These are phyloP conservation scores for Mycetomoellerius zeteki DNA, from an alignment of 1,140 invertebrate species.

Conservation along the genomic window DNA sequence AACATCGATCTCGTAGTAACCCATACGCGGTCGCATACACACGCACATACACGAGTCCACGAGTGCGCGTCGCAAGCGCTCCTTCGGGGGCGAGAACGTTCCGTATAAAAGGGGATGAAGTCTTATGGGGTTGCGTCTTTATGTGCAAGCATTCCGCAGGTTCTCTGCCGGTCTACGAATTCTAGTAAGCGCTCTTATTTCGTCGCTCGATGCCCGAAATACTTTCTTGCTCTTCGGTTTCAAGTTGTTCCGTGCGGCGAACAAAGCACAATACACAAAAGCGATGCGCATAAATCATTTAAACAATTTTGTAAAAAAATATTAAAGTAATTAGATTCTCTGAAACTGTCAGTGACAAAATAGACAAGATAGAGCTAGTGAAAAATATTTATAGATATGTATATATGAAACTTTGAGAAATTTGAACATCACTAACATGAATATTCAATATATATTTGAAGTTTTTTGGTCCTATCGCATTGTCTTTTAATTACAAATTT, in stretches of 20 bases:
- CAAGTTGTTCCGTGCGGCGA: conserved; percentile 16
- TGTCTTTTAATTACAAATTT: neutral
- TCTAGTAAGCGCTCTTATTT: conserved; percentile 72
- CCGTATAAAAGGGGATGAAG: conserved; percentile 83
- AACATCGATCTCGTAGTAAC: conserved; percentile 73
- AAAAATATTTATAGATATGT: conserved; percentile 20
- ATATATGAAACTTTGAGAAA: neutral
- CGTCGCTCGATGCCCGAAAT: conserved; percentile 28
- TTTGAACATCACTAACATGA: neutral
- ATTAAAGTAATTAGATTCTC: neutral
- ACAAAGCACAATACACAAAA: conserved; percentile 55
- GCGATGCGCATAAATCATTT: neutral
- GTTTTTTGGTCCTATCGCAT: neutral
- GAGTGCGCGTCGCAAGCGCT: conserved; percentile 39
- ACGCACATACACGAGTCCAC: neutral
- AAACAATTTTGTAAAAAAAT: neutral
- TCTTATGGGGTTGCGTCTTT: conserved; percentile 83
- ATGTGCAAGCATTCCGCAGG: conserved; percentile 83
- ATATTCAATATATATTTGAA: neutral
- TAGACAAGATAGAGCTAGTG: neutral
- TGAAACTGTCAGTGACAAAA: too few species aligned
- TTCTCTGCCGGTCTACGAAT: conserved; percentile 82
- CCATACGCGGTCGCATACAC: conserved; percentile 30
- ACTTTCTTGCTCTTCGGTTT: conserved; percentile 62
- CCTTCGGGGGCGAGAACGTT: conserved; percentile 78